These are phyloP conservation scores for Vicugna pacos DNA, from an alignment of 2,113 vertebrate species.

Conservation along the genomic window DNA sequence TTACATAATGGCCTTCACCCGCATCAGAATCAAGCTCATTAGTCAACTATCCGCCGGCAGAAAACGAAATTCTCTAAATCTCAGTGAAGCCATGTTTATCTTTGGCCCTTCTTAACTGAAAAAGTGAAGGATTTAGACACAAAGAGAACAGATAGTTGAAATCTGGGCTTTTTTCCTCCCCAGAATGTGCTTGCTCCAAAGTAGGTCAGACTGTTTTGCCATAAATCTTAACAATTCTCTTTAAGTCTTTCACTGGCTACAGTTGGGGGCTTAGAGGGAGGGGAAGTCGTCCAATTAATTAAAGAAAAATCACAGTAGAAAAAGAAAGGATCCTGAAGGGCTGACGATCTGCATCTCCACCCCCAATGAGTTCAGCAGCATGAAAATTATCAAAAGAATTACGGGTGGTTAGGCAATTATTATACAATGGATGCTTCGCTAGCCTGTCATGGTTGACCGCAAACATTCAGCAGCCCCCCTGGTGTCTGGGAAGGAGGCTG, in stretches of 20 bases:
- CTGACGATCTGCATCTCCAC: neutral
- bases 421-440: neutral
- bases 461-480: conserved; percentile 13
- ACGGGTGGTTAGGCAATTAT: conserved; percentile 15
- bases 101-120: conserved; percentile 56
- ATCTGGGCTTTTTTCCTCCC: conserved; percentile 53
- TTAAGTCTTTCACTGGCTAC: conserved; percentile 60
- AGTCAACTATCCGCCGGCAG: neutral
- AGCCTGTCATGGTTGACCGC: neutral
- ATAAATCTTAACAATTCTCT: conserved; percentile 78
- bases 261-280: neutral
- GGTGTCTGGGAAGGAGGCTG: conserved; percentile 10
- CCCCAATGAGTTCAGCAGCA: conserved; percentile 46
- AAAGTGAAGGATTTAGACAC: conserved; percentile 67
- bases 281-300: conserved; percentile 57
- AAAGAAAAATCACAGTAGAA: conserved; percentile 53
- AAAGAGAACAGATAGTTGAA: conserved; percentile 72
- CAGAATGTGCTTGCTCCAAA: conserved; percentile 70
- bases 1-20: conserved; percentile 5
- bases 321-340: conserved; percentile 38
- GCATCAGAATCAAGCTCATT: conserved; percentile 50
- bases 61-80: conserved; percentile 65
- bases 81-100: conserved; percentile 49
- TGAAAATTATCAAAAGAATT: conserved; percentile 50
- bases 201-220: conserved; percentile 73